Evolutionary conservation across 2,797 vertebrate species (phyloP), one percentile per base, ranked within the genome.

Genomic region (Peromyscus nudipes): DNA sequence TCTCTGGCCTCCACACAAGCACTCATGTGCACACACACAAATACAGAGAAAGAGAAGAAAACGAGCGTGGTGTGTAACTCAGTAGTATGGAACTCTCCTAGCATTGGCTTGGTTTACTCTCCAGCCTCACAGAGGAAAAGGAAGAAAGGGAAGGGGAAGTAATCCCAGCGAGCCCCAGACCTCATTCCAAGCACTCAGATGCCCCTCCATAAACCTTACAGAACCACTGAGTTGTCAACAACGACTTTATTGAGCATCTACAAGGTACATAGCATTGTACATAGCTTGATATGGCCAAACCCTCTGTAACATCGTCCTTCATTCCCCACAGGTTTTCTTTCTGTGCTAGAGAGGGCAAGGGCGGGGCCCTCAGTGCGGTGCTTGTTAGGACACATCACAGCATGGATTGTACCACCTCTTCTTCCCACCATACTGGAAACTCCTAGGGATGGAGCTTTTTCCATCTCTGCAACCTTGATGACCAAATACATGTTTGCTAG

Each of bases 181-280:
- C 27, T 96, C 67, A 60, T 88, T 13, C 79, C 52, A 92, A 57
- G 8, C 37, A 37, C 37, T 25, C 52, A 8, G 16, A 75, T 46
- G 79, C 57, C 23, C 23, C n/a, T 13, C 86, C 31, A 71, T 19
- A 34, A 8, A 88, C 52, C 40, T 92, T 31, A 83, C 25, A 73
- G 60, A 92, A 62, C 17, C 12, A 55, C 62, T 76, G 17, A 49
- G 55, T 80, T 73, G 34, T 93, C 94, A 80, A 27, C 46, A 93
- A 64, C 92, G 85, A 80, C 69, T 97, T 98, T 97, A 98, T 95
- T 98, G 96, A 96, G 88, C 86, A 88, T 92, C 67, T 93, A 60
- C 64, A 93, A 96, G 85, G 82, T 57, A 55, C 57, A 87, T 25
- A 83, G 94, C 92, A 79, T 69, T 83, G 94, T 71, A 97, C 90